Conservation (phyloP, 2,797 vertebrate species). For the Sebastes flavidus region DNA sequence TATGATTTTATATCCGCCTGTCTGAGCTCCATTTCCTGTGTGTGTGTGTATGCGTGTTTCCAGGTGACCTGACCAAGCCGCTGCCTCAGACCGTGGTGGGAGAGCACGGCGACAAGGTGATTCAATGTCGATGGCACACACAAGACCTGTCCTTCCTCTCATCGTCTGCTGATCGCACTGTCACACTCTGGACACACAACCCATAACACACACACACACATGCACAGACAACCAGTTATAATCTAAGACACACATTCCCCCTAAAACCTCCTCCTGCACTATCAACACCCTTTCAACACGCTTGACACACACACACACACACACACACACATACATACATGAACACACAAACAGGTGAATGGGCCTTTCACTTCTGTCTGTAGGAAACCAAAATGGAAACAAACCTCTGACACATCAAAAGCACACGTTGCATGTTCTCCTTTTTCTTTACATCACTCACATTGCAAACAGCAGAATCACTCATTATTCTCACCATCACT, state of each 20-base stretch:
- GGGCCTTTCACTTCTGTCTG: constrained; percentile 22
- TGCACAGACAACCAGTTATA: neutral
- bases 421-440: constrained; percentile 61
- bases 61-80: constrained; percentile 96
- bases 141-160: constrained; percentile 97
- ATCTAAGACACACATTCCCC: constrained; percentile 22
- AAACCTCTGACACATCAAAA: constrained; percentile 39
- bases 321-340: neutral
- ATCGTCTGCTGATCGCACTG: constrained; percentile 96
- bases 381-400: constrained; percentile 42
- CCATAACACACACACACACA: constrained; percentile 73
- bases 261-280: constrained; percentile 20
- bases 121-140: constrained; percentile 98
- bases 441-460: neutral
- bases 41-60: neutral
- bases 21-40: neutral
- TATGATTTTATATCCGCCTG: neutral
- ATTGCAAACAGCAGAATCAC: neutral
- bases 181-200: constrained; percentile 96
- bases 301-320: neutral
- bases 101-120: constrained; percentile 98
- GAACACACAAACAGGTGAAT: constrained; percentile 14
- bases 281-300: constrained; percentile 14
- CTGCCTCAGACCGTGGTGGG: constrained; percentile 93
- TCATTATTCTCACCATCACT: neutral